phyloP scores from a whole-genome alignment of 2,888 invertebrate genomes.

The Junonia oenone region DNA sequence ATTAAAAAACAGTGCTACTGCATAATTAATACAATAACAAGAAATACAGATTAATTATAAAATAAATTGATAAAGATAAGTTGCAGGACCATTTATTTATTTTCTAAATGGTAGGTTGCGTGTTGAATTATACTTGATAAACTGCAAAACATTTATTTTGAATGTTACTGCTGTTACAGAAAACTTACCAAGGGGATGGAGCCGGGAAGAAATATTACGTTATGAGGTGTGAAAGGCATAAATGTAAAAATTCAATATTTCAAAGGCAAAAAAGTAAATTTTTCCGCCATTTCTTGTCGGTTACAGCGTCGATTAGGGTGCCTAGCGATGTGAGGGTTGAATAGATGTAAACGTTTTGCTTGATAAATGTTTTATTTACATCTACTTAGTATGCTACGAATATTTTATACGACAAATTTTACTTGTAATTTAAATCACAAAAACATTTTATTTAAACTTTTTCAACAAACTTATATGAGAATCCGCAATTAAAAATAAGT shows the following conservation, averaged over 20 bases:
- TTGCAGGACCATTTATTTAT: neutral
- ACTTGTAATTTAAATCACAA: no score
- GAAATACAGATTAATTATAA: neutral
- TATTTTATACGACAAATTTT: neutral
- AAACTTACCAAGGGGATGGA: constrained; percentile 62
- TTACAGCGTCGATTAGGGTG: constrained; percentile 53
- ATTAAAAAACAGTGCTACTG: neutral
- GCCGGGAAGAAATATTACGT: constrained; percentile 73
- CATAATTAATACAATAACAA: no score
- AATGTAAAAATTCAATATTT: constrained; percentile 79
- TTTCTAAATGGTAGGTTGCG: neutral
- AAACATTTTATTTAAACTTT: no score
- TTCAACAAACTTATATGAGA: no score
- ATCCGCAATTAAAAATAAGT: no score
- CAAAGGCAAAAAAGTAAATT: constrained; percentile 58
- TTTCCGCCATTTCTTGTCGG: constrained; percentile 59
- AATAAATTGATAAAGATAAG: neutral
- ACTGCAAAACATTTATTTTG: constrained; percentile 76
- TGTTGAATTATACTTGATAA: constrained; percentile 52
- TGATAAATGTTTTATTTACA: constrained; percentile 24
- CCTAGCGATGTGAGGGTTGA: constrained; percentile 31
- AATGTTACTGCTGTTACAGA: constrained; percentile 70
- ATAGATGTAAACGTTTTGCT: constrained; percentile 27
- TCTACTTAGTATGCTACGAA: neutral
- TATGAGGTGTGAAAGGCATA: constrained; percentile 79